Percentiles rank a stretch among this genome's conserved stretches.
Conservation (phyloP, 2,888 invertebrate species). For the Deroplatys truncata region DNA sequence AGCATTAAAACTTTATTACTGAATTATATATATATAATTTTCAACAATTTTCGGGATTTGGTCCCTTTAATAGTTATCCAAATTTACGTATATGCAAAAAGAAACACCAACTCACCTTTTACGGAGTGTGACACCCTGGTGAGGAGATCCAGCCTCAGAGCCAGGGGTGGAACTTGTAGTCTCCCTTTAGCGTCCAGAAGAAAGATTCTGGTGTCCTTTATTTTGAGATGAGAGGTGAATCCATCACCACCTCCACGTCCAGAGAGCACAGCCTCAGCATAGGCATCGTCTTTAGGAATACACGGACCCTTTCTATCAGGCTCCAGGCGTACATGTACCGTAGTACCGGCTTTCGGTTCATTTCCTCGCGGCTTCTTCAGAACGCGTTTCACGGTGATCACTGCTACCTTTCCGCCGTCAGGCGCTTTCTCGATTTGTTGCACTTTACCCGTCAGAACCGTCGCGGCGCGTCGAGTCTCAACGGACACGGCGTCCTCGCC, state of each 20-base stretch:
- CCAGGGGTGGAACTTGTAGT: not conserved
- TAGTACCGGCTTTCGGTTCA: not conserved
- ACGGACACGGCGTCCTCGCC: not conserved
- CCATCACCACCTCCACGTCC: not conserved
- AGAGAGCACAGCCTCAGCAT: not conserved
- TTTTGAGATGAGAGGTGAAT: not conserved
- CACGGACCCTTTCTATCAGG: not conserved
- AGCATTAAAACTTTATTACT: no score
- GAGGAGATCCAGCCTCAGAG: not conserved
- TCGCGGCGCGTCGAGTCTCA: not conserved
- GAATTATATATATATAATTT: no score
- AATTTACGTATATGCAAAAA: no score
- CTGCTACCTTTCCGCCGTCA: not conserved
- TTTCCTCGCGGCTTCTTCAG: not conserved
- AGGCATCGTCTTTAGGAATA: not conserved
- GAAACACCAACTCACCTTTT: not conserved
- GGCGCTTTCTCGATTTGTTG: not conserved
- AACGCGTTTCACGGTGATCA: not conserved
- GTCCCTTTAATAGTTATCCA: no score
- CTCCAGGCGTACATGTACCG: not conserved
- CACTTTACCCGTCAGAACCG: not conserved
- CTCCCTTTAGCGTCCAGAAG: not conserved
- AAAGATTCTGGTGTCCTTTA: not conserved
- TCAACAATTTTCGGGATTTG: no score
- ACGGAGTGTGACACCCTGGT: not conserved